phyloP scores from a whole-genome alignment of 2,113 vertebrate species.

The Ibidorhyncha struthersii region DNA sequence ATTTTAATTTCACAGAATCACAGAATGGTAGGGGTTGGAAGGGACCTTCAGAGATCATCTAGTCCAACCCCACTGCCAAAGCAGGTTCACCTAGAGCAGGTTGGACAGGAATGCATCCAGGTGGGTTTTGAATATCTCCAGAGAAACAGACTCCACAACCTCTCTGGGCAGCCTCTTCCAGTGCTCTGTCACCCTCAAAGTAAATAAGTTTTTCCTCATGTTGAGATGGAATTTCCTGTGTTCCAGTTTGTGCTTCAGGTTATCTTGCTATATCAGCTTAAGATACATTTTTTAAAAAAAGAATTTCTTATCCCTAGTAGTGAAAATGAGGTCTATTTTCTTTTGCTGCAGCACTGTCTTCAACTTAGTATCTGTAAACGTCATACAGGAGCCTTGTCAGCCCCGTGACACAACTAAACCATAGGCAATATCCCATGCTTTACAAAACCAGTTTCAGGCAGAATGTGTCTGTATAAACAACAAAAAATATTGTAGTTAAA shows the following conservation, averaged over 20 bases:
- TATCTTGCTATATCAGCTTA: neutral
- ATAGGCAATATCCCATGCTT: rapidly evolving
- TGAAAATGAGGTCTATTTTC: neutral
- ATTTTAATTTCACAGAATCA: neutral
- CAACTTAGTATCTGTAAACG: neutral
- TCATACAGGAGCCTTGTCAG: neutral
- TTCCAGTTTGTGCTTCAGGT: neutral
- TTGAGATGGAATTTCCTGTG: too few species aligned
- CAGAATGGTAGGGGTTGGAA: too few species aligned
- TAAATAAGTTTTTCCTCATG: too few species aligned
- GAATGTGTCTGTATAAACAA: neutral
- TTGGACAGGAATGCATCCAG: too few species aligned
- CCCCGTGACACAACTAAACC: neutral
- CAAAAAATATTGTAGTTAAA: neutral
- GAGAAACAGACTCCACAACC: too few species aligned
- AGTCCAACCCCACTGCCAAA: too few species aligned
- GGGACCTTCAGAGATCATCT: too few species aligned
- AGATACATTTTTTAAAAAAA: neutral
- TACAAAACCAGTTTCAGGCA: neutral
- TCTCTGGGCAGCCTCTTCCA: too few species aligned
- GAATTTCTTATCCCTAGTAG: neutral
- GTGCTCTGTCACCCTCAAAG: too few species aligned
- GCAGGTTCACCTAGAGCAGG: too few species aligned
- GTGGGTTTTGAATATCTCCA: too few species aligned
- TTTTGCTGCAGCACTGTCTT: neutral